phyloP scores from a whole-genome alignment of 2,888 invertebrate species.

The Himalopsyche kuldschensis region DNA sequence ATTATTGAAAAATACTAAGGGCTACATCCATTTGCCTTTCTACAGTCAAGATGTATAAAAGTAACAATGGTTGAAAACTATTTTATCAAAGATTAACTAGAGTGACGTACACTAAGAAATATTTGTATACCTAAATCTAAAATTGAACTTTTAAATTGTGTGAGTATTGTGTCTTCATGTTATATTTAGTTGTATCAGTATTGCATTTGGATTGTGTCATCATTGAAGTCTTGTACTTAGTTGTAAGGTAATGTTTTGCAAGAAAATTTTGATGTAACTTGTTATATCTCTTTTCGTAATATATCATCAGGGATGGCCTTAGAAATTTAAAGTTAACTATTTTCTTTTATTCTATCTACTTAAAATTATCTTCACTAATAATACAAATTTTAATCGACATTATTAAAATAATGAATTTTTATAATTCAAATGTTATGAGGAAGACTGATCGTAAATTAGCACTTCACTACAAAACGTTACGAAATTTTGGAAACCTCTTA shows the following conservation, averaged over 20 bases:
- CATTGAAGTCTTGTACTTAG: background rate
- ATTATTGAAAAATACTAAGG: too few relatives aligned
- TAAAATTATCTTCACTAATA: background rate
- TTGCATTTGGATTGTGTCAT: background rate
- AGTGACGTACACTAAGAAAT: too few relatives aligned
- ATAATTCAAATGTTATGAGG: background rate
- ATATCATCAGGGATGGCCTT: background rate
- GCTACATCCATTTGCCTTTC: too few relatives aligned
- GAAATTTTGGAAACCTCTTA: background rate
- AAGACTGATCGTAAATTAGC: background rate
- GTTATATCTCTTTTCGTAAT: background rate
- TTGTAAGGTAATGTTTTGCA: background rate
- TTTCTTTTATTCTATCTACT: background rate
- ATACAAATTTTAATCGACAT: background rate
- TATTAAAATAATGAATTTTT: background rate
- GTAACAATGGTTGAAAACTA: too few relatives aligned
- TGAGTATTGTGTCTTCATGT: too few relatives aligned
- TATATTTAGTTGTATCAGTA: background rate
- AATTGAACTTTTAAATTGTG: too few relatives aligned
- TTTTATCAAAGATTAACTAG: too few relatives aligned
- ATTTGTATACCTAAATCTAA: too few relatives aligned
- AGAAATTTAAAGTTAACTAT: background rate
- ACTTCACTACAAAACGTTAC: background rate
- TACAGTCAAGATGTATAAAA: too few relatives aligned
- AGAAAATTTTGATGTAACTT: background rate